phyloP scores from a whole-genome alignment of 2,888 invertebrate genomes.

The Polydrusus pterygomalis region DNA sequence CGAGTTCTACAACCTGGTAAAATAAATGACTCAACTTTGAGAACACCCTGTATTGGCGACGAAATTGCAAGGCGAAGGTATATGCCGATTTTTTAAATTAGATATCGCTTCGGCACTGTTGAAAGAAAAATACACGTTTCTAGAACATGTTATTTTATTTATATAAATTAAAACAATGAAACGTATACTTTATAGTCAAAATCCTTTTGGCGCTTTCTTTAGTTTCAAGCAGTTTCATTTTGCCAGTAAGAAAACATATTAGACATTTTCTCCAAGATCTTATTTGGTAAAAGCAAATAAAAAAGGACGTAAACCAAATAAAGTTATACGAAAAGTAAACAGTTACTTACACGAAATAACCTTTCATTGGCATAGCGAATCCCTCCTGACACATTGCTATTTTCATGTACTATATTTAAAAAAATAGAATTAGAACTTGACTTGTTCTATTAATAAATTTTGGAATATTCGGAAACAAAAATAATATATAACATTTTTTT shows the following conservation, averaged over 20 bases:
- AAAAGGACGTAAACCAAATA: not conserved
- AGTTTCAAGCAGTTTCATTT: constrained; percentile 19
- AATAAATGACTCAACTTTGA: no score
- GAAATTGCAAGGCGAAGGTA: no score
- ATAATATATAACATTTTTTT: no score
- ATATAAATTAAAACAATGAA: constrained; percentile 9
- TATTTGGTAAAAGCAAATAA: constrained; percentile 15
- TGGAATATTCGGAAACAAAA: no score
- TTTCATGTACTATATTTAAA: no score
- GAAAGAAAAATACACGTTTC: not conserved
- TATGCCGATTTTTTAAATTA: no score
- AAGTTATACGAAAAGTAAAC: not conserved
- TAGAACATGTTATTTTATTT: not conserved
- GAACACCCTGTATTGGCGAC: no score
- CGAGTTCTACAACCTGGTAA: no score
- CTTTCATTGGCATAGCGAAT: not conserved
- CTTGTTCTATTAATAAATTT: no score
- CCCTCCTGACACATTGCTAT: not conserved
- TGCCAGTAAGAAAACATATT: constrained; percentile 7
- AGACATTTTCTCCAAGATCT: not conserved
- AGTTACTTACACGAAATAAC: not conserved
- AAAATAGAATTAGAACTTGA: no score
- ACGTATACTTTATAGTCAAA: not conserved
- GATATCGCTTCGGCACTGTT: no score
- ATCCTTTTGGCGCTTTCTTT: not conserved